Conservation (phyloP, 2,888 invertebrate genomes). For the Tinea semifulvella region DNA sequence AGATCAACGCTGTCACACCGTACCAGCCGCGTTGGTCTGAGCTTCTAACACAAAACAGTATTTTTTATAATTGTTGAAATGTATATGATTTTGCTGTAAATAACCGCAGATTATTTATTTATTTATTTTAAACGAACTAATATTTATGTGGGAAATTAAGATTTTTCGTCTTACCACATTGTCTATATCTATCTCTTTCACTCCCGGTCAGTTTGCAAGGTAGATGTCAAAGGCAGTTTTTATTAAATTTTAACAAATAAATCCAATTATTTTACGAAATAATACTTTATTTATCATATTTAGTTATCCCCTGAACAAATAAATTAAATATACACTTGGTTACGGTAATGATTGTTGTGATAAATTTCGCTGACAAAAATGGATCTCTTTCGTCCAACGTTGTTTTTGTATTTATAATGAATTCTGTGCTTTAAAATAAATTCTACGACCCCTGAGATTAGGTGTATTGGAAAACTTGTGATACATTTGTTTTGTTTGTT, state of each 20-base stretch:
- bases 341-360: conserved; percentile 57
- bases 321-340: conserved; percentile 17
- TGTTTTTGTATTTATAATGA: conserved; percentile 39
- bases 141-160: no score
- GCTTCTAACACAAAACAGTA: no score
- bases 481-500: not conserved
- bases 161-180: not conserved
- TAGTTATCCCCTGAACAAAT: not conserved
- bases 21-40: no score
- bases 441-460: not conserved
- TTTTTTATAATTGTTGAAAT: no score
- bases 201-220: conserved; percentile 62
- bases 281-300: not conserved
- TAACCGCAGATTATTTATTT: no score
- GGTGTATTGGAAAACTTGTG: not conserved
- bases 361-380: conserved; percentile 46
- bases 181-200: conserved; percentile 48
- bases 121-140: no score
- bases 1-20: no score
- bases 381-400: conserved; percentile 42
- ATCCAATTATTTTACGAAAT: conserved; percentile 6
- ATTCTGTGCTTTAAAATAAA: not conserved
- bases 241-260: conserved; percentile 33
- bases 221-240: conserved; percentile 45
- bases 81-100: no score